Evolutionary conservation across 2,888 invertebrate species (phyloP).

Genomic region (Drosophila buzzatii): DNA sequence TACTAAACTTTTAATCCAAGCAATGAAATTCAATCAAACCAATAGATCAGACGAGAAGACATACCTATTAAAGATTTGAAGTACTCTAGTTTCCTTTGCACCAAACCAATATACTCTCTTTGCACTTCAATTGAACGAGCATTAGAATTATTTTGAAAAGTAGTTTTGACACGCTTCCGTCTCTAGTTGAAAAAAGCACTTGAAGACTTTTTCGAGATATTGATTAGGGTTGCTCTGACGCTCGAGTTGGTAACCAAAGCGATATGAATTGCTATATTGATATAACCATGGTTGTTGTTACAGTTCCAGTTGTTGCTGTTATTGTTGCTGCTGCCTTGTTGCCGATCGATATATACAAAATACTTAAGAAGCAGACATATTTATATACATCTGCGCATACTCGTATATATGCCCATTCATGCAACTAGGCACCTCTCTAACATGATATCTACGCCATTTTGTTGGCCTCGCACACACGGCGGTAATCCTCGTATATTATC

Average conservation of each 20-base stretch:
- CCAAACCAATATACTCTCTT: conserved; percentile 1
- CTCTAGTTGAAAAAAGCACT: conserved; percentile 49
- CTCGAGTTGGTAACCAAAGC: conserved; percentile 35
- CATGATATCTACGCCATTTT: conserved; percentile 62
- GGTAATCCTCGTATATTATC: conserved; percentile 72
- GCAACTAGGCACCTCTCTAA: conserved; percentile 43
- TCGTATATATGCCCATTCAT: conserved; percentile 2
- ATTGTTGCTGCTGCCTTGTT: conserved; percentile 22
- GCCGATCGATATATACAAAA: conserved; percentile 56
- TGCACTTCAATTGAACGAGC: too few species aligned
- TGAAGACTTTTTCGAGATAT: conserved; percentile 69
- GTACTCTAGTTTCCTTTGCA: neutral
- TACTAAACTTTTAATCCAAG: too few species aligned
- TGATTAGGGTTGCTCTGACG: conserved; percentile 62
- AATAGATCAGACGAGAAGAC: neutral
- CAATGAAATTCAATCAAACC: neutral
- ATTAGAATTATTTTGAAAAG: neutral
- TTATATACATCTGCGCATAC: neutral
- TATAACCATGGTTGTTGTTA: conserved; percentile 34
- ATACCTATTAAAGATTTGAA: too few species aligned
- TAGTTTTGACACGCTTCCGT: conserved; percentile 8
- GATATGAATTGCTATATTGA: conserved; percentile 54
- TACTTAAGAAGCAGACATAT: conserved; percentile 36
- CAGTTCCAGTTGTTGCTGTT: conserved; percentile 11
- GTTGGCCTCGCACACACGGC: conserved; percentile 48